Percentiles rank a stretch among this genome's conserved stretches.
These are phyloP conservation scores for Boloria euphrosyne DNA, from an alignment of 2,888 invertebrate genomes.

Conservation along the genomic window DNA sequence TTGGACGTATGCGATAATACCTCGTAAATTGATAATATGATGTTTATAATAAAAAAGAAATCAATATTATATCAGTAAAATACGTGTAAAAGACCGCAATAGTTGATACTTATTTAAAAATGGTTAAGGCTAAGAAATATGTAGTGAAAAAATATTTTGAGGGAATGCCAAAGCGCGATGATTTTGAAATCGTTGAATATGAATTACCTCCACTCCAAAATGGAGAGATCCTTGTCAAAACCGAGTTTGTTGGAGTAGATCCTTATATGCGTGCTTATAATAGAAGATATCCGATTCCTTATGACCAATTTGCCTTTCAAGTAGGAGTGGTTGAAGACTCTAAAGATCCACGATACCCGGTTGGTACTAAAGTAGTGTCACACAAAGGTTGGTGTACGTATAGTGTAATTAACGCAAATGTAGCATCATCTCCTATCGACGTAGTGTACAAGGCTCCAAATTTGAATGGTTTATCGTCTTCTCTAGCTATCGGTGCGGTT, in stretches of 20 bases:
- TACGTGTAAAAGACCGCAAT: neutral
- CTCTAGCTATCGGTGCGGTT: conserved; percentile 82
- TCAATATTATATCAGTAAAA: conserved; percentile 4
- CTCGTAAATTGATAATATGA: conserved; percentile 8
- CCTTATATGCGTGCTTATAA: conserved; percentile 53
- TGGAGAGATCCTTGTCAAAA: conserved; percentile 70
- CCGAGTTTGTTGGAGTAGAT: conserved; percentile 58
- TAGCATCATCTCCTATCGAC: conserved; percentile 29
- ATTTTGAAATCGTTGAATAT: conserved; percentile 83
- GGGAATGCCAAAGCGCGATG: conserved; percentile 81
- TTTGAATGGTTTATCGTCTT: conserved; percentile 74
- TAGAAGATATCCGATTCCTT: conserved; percentile 44
- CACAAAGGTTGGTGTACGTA: conserved; percentile 86
- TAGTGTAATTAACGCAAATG: conserved; percentile 50
- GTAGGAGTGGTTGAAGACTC: conserved; percentile 81
- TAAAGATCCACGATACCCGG: conserved; percentile 82
- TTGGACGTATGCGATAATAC: conserved; percentile 2
- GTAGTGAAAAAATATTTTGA: conserved; percentile 80
- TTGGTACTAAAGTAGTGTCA: conserved; percentile 82
- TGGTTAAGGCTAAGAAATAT: conserved; percentile 79
- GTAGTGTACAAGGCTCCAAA: conserved; percentile 74
- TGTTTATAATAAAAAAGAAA: conserved; percentile 11
- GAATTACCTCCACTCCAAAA: conserved; percentile 81
- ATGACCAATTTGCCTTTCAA: conserved; percentile 55
- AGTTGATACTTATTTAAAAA: conserved; percentile 15